These are phyloP conservation scores for Empis stercorea DNA, from an alignment of 2,888 invertebrate species.

Conservation along the genomic window DNA sequence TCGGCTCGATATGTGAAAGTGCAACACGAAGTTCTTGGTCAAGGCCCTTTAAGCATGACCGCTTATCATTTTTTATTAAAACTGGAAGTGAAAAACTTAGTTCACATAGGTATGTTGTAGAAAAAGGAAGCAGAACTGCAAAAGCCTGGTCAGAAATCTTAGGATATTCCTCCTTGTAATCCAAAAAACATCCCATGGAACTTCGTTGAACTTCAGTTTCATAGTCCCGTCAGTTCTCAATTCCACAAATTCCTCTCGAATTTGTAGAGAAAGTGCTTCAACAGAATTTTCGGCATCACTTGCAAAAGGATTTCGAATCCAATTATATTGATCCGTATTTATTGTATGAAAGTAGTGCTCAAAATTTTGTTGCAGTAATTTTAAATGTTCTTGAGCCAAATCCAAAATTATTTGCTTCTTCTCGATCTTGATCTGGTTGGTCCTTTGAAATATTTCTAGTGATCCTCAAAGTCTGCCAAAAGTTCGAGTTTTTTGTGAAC, in stretches of 20 bases:
- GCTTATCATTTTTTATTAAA: conserved; percentile 3
- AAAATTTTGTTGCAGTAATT: background rate
- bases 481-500: too few relatives aligned
- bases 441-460: conserved; percentile 5
- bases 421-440: too few relatives aligned
- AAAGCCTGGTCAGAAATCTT: background rate
- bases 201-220: conserved; percentile 1
- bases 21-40: background rate
- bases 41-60: too few relatives aligned
- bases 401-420: background rate
- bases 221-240: conserved; percentile 2
- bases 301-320: conserved; percentile 4
- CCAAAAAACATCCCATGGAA: conserved; percentile 4
- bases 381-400: background rate
- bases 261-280: conserved; percentile 2
- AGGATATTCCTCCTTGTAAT: conserved; percentile 1
- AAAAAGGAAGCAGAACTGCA: background rate
- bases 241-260: conserved; percentile 1
- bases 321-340: conserved; percentile 1
- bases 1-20: too few relatives aligned
- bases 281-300: conserved; percentile 1
- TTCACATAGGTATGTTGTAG: conserved; percentile 3
- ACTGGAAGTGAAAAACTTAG: conserved; percentile 1
- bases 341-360: conserved; percentile 1
- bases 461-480: background rate